Percentiles rank a stretch among this genome's conserved stretches.
phyloP scores from a whole-genome alignment of 2,113 vertebrate species.

The Cynocephalus volans region DNA sequence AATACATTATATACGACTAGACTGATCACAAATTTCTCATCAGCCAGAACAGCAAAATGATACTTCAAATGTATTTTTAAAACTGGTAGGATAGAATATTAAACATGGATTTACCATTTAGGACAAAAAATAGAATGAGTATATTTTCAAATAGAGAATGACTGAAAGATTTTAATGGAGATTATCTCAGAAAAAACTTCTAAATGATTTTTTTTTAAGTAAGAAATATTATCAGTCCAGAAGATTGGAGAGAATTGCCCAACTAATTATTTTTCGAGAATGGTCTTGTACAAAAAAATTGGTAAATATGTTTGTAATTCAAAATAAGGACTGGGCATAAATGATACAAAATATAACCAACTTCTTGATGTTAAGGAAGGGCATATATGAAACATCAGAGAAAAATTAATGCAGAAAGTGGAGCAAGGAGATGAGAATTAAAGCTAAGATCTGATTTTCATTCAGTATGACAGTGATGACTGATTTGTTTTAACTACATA shows the following conservation, averaged over 20 bases:
- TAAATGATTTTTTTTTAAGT: neutral
- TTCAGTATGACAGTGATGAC: neutral
- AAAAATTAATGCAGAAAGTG: neutral
- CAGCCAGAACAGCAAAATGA: neutral
- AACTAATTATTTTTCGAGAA: slow-evolving; percentile 2
- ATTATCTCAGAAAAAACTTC: neutral
- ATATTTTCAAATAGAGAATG: slow-evolving; percentile 28
- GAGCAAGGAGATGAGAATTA: neutral
- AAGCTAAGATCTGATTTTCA: neutral
- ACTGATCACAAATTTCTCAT: neutral
- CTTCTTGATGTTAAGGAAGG: neutral
- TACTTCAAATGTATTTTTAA: neutral
- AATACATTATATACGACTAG: neutral
- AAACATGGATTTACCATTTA: neutral
- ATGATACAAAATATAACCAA: neutral
- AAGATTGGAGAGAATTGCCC: neutral
- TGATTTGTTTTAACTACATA: neutral
- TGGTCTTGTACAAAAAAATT: neutral
- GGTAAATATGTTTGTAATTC: neutral
- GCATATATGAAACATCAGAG: neutral
- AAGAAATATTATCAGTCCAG: neutral
- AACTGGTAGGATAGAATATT: neutral
- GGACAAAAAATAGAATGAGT: neutral
- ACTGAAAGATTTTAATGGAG: neutral
- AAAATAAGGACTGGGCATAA: neutral